Base-by-base conservation (phyloP, 2,888 invertebrate species). In the Cremastinae sp. region DNA sequence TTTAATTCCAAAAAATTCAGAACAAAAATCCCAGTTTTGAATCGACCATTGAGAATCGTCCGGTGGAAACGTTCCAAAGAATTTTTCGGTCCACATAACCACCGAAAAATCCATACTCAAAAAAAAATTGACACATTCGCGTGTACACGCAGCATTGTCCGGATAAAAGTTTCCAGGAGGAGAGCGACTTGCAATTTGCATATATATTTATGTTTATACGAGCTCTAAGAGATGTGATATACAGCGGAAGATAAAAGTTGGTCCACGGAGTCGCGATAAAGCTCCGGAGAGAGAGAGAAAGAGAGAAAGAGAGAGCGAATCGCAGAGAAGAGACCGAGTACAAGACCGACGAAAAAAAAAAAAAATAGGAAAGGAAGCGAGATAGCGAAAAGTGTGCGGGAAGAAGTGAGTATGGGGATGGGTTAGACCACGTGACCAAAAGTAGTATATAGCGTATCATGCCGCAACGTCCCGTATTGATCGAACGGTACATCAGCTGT, bases 391-490 rank as follows among this genome's bases (percentile, higher is more conserved):
- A 79, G 78, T 76, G 75, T 66, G 75, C 66, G 75, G 64, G 79
- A 61, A 65, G 61, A 53, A 73, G 22, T 69, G 37, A 55, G 79
- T 78, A 20, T 16, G 55, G 43, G 79, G 82, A 82, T 78, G 81
- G 80, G 78, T 77, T 84, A 78, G 82, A 80, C 83, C 84, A 85
- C 85, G 84, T 86, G 86, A 86, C 83, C 81, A 20, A 28, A 28
- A 80, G 78, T 69, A 70, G 78, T 80, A 79, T 84, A 85, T 80
- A 86, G 82, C 82, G 82, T 82, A 80, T 74, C 82, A 80, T 87
- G 85, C 87, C 87, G 87, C 87, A 87, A 87, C 85, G 87, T 84
- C 84, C 83, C 78, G 86, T 87, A 87, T 87, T 87, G 87, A 87
- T 87, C 87, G 87, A 73, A 49, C 70, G 81, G 80, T 82, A 80